These are phyloP conservation scores for Crocodylus rhombifer DNA, from an alignment of 2,797 vertebrate species.

Conservation along the genomic window DNA sequence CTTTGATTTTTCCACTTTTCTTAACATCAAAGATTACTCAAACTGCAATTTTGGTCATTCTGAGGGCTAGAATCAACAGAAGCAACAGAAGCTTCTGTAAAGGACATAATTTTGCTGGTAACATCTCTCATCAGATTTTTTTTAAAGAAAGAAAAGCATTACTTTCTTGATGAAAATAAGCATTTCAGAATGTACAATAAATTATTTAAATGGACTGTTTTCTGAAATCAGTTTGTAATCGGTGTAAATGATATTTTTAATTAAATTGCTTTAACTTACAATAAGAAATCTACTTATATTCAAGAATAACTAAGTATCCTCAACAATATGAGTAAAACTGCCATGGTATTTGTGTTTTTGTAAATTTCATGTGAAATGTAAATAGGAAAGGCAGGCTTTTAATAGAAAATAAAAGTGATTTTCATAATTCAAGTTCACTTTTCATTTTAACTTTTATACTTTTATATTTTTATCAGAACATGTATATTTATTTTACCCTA, in stretches of 20 bases:
- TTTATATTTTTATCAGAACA: constrained; percentile 87
- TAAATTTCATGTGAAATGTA: constrained; percentile 72
- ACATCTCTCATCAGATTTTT: constrained; percentile 60
- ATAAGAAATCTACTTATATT: constrained; percentile 70
- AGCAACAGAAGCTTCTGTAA: constrained; percentile 47
- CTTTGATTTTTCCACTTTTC: constrained; percentile 85
- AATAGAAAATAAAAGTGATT: constrained; percentile 76
- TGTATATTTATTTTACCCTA: constrained; percentile 95
- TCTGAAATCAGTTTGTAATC: constrained; percentile 58
- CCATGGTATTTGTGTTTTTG: constrained; percentile 15
- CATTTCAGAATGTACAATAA: constrained; percentile 38
- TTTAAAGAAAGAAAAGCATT: constrained; percentile 62
- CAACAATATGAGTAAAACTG: constrained; percentile 51
- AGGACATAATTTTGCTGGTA: constrained; percentile 59
- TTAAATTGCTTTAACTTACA: constrained; percentile 57
- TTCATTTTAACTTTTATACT: constrained; percentile 85
- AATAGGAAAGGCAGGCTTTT: constrained; percentile 76
- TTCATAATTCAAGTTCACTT: constrained; percentile 86
- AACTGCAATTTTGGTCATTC: constrained; percentile 78
- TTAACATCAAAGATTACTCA: constrained; percentile 84
- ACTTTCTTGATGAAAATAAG: constrained; percentile 72
- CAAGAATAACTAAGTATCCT: constrained; percentile 65
- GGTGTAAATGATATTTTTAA: constrained; percentile 68
- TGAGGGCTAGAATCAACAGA: constrained; percentile 75
- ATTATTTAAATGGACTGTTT: constrained; percentile 67